Evolutionary conservation across 2,888 invertebrate species (phyloP), one percentile per base, ranked within the genome.

Genomic region (Aleiodes leptofemur): DNA sequence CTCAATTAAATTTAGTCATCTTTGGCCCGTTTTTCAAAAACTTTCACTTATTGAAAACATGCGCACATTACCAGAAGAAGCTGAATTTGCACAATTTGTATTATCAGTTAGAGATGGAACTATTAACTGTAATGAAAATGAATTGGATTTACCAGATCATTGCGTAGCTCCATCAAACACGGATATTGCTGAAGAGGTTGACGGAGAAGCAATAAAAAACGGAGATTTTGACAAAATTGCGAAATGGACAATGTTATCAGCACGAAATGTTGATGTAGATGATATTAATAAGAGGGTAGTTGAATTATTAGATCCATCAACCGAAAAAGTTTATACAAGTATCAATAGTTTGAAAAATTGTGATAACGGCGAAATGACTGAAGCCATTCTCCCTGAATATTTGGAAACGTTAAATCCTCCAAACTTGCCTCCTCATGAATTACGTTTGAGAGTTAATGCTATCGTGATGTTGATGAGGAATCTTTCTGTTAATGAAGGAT

Each of bases 1-100:
- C 16, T 80, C 79, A 13, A 81, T 82, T 9, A 82, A 81, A 74
- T 76, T 29, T 56, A 80, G 79, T 74, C 23, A 66, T 13, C 23
- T 82, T 29, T 81, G 79, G 81, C 23, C 23, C 4, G 38, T 23
- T 23, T 38, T 38, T 38, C 8, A 38, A 5, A 5, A 38, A 38
- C 8, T 38, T 38, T 1, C 38, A 5, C 4, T 38, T 8, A 38
- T 3, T 38, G 38, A 38, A 8, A 38, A 38, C 8, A 38, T 38
- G 38, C 38, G 38, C 6, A 38, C 76, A 50, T 74, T 38, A 38
- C 38, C 38, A 2, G 6, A 38, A 8, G 38, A 38, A 38, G 38
- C 38, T 8, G 38, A 38, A 38, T 38, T 38, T 8, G 38, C 38
- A 8, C 5, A 38, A 38, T 38, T 7, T 38, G 5, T 38, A 38